Conservation (phyloP, 2,888 invertebrate genomes). For the Mythimna ferrago region DNA sequence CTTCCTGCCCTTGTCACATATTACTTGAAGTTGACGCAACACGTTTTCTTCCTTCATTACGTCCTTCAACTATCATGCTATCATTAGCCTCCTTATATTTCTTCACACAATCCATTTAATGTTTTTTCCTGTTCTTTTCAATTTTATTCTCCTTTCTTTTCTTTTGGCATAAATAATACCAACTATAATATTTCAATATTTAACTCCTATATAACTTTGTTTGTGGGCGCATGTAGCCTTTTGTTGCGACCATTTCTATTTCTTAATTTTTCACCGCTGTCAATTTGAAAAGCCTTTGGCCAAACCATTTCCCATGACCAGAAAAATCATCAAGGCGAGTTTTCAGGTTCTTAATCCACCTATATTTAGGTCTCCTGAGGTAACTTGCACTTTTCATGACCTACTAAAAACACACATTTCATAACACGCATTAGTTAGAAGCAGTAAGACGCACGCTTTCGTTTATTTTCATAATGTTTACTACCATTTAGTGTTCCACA, state of each 20-base stretch:
- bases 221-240: background rate
- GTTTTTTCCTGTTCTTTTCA: background rate
- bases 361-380: conserved; percentile 19
- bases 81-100: background rate
- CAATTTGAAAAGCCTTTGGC: background rate
- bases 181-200: background rate
- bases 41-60: background rate
- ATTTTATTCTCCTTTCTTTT: background rate
- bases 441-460: conserved; percentile 33
- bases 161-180: background rate
- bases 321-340: background rate
- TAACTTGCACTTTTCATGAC: conserved; percentile 27
- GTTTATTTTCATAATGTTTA: conserved; percentile 58
- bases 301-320: background rate
- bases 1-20: background rate
- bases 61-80: background rate
- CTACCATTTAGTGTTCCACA: conserved; percentile 53
- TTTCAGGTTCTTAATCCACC: too few relatives aligned
- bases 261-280: background rate
- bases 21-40: background rate
- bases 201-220: background rate
- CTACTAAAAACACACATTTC: conserved; percentile 32
- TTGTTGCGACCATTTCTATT: too few relatives aligned
- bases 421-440: conserved; percentile 37
- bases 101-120: background rate